Evolutionary conservation across 2,113 vertebrate genomes (phyloP), one percentile per base, ranked within the genome.

Genomic region (Todiramphus saurophagus): DNA sequence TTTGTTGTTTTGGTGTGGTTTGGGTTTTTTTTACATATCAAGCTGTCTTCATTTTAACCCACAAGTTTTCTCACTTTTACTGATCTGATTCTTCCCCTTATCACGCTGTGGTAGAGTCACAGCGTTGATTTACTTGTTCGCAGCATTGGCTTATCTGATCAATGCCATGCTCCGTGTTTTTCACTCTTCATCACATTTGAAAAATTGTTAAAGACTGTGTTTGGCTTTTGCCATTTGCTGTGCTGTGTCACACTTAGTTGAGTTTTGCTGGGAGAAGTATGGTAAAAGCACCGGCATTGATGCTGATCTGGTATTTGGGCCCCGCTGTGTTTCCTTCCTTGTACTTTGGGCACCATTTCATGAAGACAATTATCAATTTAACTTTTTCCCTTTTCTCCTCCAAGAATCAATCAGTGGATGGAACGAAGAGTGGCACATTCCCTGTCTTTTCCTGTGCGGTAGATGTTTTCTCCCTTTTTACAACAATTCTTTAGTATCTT

Each of bases 1-100:
- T 50, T 50, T 50, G 48, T 50, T 50, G 23, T 7, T 43, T 43
- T 43, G 43, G 15, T 43, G 43, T 43, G 43, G 11, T 41, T 43
- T 16, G 23, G 48, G 48, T 19, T 75, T 56, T 48, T 39, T 43
- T 33, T 11, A 50, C 0, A 0, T 58, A 13, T 30, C 39, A 33
- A 79, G 48, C 20, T 56, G 20, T n/a, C 13, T 50, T 53, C 62
- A n/a, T 66, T 35, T 75, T n/a, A 62, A 60, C 13, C 27, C 15
- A 44, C 14, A n/a, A 30, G 35, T 68, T 77, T 51, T 48, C 5
- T 60, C 13, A 25, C 25, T 77, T 60, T 4, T 67, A 11, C 33
- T 55, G 11, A 39, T 58, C n/a, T n/a, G 60, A 28, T n/a, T 66
- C n/a, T 48, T 17, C 48, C n/a, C 27, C 11, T 16, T 64, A 0